Evolutionary conservation across 2,113 vertebrate genomes (phyloP).

Genomic region (Nannospalax galili): DNA sequence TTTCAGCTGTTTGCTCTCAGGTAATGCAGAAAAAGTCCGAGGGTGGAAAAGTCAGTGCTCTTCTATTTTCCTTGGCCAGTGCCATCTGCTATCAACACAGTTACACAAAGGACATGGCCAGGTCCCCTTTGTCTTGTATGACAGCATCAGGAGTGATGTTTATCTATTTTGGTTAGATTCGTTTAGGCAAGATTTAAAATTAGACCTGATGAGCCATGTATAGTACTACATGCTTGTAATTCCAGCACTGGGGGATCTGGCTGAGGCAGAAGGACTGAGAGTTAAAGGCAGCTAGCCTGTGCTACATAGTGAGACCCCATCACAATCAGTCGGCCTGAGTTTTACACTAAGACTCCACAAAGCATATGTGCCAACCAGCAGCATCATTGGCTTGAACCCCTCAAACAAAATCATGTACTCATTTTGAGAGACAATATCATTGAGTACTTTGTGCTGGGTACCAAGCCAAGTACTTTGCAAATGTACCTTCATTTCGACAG

Average conservation of each 20-base stretch:
- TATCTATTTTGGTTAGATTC: not conserved
- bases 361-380: not conserved
- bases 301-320: not conserved
- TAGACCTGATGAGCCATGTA: not conserved
- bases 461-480: not conserved
- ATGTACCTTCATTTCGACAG: not conserved
- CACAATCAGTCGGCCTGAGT: not conserved
- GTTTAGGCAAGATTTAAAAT: slow-evolving; percentile 19
- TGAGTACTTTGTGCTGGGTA: not conserved
- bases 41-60: not conserved
- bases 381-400: not conserved
- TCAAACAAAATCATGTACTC: not conserved
- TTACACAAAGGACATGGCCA: rapidly evolving
- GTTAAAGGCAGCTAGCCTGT: not conserved
- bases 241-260: not conserved
- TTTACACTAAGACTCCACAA: not conserved
- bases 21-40: not conserved
- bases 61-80: too few species aligned
- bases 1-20: not conserved
- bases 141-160: not conserved
- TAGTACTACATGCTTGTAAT: not conserved
- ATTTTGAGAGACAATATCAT: not conserved
- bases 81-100: slow-evolving; percentile 33
- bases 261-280: not conserved
- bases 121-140: not conserved